phyloP scores from a whole-genome alignment of 1,140 invertebrate species.

The Drosophila nikananu region DNA sequence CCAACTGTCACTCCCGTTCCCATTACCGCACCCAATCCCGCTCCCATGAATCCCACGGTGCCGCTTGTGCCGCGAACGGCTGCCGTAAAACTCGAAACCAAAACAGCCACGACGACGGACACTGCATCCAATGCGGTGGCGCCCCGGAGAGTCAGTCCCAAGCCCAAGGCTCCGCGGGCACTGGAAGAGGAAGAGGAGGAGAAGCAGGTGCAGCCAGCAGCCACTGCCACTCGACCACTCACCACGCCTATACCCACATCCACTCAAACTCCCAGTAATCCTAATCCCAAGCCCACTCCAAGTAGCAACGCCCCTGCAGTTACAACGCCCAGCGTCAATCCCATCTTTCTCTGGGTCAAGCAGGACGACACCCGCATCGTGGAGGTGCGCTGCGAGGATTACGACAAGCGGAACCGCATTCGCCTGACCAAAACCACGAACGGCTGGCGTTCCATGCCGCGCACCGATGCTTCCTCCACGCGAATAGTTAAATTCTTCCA shows the following conservation, averaged over 20 bases:
- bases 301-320: neutral
- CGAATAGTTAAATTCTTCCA: constrained; percentile 80
- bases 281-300: neutral
- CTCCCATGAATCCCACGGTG: neutral
- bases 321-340: constrained; percentile 88
- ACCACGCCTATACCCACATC: neutral
- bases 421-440: constrained; percentile 91
- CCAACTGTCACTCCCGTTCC: constrained; percentile 3
- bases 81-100: constrained; percentile 77
- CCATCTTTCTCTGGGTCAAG: constrained; percentile 93
- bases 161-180: constrained; percentile 18
- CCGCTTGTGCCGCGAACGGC: constrained; percentile 43
- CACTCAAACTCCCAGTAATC: neutral
- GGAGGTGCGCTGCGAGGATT: constrained; percentile 93
- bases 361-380: constrained; percentile 91
- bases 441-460: constrained; percentile 93
- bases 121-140: constrained; percentile 30
- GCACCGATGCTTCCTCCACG: constrained; percentile 87
- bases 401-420: constrained; percentile 93
- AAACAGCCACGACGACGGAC: constrained; percentile 39
- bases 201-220: neutral
- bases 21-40: neutral
- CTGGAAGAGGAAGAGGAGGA: neutral
- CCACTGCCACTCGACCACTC: constrained; percentile 2
- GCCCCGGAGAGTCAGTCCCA: constrained; percentile 19